A percentile compares a stretch with the other conserved stretches of the same genome.
phyloP scores from a whole-genome alignment of 2,113 vertebrate species.

The Edolisoma coerulescens region DNA sequence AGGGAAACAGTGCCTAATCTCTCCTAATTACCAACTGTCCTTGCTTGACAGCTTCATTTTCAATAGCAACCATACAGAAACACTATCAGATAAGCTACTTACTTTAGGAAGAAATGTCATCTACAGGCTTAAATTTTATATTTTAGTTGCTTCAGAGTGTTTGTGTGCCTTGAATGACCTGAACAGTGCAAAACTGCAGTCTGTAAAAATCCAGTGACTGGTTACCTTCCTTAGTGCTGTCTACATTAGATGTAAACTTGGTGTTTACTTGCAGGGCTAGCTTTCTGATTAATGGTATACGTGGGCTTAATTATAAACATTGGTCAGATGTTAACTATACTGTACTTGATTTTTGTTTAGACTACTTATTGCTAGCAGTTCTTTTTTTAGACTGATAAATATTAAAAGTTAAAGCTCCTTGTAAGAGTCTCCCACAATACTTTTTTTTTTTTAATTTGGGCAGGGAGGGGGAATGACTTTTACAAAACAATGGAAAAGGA shows the following conservation, averaged over 20 bases:
- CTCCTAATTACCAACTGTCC: background rate
- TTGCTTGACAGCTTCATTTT: background rate
- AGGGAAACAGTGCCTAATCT: background rate
- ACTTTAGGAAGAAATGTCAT: background rate
- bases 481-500: background rate
- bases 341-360: background rate
- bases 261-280: background rate
- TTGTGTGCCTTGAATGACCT: background rate
- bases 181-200: background rate
- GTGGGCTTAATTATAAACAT: background rate
- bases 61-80: background rate
- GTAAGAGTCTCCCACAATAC: background rate
- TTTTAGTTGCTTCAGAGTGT: background rate
- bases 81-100: background rate
- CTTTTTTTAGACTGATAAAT: background rate
- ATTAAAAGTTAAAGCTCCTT: background rate
- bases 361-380: background rate
- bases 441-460: background rate
- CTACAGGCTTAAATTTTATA: background rate
- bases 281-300: background rate
- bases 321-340: background rate
- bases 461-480: background rate
- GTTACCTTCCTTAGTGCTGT: background rate
- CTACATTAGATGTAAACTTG: background rate
- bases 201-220: background rate